These are phyloP conservation scores for Cephonodes hylas DNA, from an alignment of 2,888 invertebrate species.

Conservation along the genomic window DNA sequence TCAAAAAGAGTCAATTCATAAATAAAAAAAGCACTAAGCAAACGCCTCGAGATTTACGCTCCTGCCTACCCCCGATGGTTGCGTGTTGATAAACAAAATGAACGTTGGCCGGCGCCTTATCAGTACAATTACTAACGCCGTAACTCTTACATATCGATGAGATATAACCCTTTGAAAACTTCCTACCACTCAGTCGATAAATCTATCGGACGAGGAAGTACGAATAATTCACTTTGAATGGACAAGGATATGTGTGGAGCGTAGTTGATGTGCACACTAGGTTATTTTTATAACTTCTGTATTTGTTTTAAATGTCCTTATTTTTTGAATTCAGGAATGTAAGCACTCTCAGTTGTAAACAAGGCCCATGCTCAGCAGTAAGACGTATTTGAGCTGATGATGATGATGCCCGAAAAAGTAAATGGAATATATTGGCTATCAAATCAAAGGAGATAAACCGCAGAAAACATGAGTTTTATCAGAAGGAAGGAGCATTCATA, in stretches of 20 bases:
- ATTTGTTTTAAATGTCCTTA: background rate
- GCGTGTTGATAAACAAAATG: slow-evolving; percentile 8
- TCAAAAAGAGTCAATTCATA: background rate
- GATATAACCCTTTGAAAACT: slow-evolving; percentile 44
- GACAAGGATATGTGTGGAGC: slow-evolving; percentile 7
- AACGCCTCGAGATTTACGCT: background rate
- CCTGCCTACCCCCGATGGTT: background rate
- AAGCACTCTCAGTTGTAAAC: no score
- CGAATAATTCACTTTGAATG: background rate
- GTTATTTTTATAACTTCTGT: background rate
- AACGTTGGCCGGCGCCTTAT: slow-evolving; percentile 17
- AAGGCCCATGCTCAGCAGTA: no score
- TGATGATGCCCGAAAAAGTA: no score
- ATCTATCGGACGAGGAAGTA: slow-evolving; percentile 17
- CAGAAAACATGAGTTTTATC: no score
- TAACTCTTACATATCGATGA: slow-evolving; percentile 40
- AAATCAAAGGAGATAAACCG: no score
- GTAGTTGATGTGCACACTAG: background rate
- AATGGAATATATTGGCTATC: no score
- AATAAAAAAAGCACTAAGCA: background rate
- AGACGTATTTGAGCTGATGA: no score
- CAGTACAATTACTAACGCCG: slow-evolving; percentile 29
- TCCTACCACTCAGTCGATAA: slow-evolving; percentile 37
- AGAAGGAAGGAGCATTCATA: no score
- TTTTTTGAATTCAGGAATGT: background rate